Percentiles rank a stretch among this genome's conserved stretches.
phyloP scores from a whole-genome alignment of 37 sponge, comb jelly and placozoan species.

The Oopsacas minuta region DNA sequence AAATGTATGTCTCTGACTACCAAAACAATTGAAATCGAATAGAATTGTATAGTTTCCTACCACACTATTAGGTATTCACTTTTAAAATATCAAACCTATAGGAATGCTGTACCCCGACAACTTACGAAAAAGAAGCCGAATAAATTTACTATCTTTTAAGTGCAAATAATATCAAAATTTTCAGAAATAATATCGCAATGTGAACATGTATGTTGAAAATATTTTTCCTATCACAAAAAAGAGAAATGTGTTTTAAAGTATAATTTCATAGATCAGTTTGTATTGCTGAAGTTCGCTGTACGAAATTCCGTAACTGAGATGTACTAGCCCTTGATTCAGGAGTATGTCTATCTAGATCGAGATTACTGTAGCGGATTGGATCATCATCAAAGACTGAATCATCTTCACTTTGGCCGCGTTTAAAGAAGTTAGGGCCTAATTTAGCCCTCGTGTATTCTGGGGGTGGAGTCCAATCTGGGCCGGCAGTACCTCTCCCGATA shows the following conservation, averaged over 20 bases:
- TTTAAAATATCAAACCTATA: too few species aligned
- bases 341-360: background rate
- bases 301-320: background rate
- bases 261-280: background rate
- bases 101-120: too few species aligned
- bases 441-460: background rate
- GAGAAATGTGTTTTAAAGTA: too few species aligned
- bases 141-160: background rate
- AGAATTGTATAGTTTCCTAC: too few species aligned
- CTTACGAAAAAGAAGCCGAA: background rate
- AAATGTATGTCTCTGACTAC: too few species aligned
- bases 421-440: background rate
- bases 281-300: background rate
- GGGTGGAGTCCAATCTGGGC: background rate
- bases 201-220: too few species aligned
- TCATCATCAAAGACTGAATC: background rate
- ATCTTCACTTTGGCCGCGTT: background rate
- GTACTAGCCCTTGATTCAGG: background rate
- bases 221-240: too few species aligned
- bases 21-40: too few species aligned
- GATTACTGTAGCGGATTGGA: constrained; percentile 8
- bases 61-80: too few species aligned
- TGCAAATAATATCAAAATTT: background rate
- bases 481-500: background rate
- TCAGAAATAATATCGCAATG: too few species aligned